phyloP scores from a whole-genome alignment of 23 tunicate genomes.

The Ascidia mentula region DNA sequence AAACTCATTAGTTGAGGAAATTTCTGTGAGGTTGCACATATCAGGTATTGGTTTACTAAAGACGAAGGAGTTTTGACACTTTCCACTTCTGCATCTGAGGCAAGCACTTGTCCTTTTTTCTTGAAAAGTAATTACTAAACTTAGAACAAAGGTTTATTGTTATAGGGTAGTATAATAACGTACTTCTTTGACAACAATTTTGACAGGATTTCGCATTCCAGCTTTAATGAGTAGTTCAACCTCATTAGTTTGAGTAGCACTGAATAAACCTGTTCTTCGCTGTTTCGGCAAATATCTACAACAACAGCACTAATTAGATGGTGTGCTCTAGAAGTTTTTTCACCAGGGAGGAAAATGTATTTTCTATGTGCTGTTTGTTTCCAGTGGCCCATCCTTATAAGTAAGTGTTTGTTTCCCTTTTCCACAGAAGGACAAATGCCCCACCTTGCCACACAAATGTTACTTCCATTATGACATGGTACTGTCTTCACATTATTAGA shows the following conservation, averaged over 20 bases:
- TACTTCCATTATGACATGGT: no score
- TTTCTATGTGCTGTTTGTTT: no score
- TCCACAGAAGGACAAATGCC: no score
- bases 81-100: conserved; percentile 4
- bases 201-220: conserved; percentile 93
- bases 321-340: no score
- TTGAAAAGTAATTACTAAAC: neutral
- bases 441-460: no score
- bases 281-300: conserved; percentile 78
- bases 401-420: no score
- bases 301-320: no score
- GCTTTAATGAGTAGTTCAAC: conserved; percentile 88
- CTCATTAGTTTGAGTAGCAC: conserved; percentile 95
- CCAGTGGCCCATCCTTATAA: no score
- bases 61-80: conserved; percentile 71
- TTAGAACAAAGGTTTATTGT: neutral
- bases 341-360: no score
- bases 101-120: neutral
- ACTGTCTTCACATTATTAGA: no score
- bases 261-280: conserved; percentile 94
- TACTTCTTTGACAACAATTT: conserved; percentile 85
- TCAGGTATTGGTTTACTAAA: conserved; percentile 52
- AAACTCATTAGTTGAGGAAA: conserved; percentile 59
- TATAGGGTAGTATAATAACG: neutral
- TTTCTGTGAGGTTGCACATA: conserved; percentile 52